phyloP scores from a whole-genome alignment of 2,113 vertebrate genomes.

The Nannospalax galili region DNA sequence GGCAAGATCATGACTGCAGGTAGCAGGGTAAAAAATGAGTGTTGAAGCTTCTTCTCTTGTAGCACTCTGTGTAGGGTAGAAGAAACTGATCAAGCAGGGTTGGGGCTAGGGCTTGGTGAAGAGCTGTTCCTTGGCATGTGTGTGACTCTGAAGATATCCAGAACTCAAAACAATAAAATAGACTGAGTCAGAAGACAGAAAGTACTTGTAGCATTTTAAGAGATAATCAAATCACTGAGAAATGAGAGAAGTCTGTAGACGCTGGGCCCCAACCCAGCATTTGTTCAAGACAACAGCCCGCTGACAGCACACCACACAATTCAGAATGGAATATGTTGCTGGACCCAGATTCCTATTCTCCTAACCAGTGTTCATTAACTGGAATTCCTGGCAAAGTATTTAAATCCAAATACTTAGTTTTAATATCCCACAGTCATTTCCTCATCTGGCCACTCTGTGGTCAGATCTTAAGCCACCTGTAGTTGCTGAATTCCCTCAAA shows the following conservation, averaged over 20 bases:
- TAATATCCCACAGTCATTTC: background rate
- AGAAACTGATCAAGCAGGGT: background rate
- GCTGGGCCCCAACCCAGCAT: background rate
- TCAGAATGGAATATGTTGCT: background rate
- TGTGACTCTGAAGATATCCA: background rate
- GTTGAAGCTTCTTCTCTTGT: too few species aligned
- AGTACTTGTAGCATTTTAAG: background rate
- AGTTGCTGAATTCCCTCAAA: background rate
- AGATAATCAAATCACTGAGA: background rate
- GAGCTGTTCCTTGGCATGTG: background rate
- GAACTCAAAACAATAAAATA: background rate
- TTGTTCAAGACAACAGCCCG: fast-evolving
- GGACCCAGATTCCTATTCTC: background rate
- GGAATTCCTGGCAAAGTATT: background rate
- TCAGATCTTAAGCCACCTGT: background rate
- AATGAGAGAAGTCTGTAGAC: background rate
- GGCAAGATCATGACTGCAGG: fast-evolving
- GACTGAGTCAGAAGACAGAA: background rate
- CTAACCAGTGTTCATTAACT: background rate
- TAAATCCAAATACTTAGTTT: background rate
- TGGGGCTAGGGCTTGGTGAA: background rate
- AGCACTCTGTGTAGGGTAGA: too few species aligned
- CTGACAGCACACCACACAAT: fast-evolving
- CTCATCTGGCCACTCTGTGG: background rate
- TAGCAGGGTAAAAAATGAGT: background rate